phyloP scores from a whole-genome alignment of 2,797 vertebrate species.

The Chrosomus eos region DNA sequence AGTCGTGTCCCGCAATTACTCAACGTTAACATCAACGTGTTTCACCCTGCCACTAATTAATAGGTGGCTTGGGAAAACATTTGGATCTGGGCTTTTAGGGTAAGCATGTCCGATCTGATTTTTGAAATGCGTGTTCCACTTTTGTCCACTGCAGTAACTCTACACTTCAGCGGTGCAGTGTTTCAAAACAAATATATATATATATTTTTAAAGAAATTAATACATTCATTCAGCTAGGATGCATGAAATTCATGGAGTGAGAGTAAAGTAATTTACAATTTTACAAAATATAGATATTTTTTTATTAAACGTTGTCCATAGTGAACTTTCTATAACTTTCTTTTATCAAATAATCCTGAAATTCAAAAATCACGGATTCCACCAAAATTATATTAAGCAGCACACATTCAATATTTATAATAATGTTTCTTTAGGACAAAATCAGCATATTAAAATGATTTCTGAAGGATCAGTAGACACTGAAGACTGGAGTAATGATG shows the following conservation, averaged over 20 bases:
- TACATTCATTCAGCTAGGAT: neutral
- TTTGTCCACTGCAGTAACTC: neutral
- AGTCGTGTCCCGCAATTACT: slow-evolving; percentile 12
- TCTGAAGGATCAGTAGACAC: neutral
- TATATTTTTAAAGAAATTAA: neutral
- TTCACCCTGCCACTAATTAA: slow-evolving; percentile 31
- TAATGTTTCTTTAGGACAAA: neutral
- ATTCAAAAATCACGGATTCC: too few species aligned
- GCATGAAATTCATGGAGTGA: neutral
- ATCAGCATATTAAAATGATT: neutral
- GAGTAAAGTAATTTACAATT: neutral
- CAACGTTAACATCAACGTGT: slow-evolving; percentile 24
- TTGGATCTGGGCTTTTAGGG: neutral
- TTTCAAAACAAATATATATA: too few species aligned
- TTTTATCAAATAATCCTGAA: too few species aligned
- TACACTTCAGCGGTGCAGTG: neutral
- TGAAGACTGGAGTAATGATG: neutral
- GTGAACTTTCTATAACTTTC: too few species aligned
- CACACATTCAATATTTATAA: neutral
- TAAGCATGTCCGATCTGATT: neutral
- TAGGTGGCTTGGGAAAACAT: slow-evolving; percentile 9
- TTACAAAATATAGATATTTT: neutral
- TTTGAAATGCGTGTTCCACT: neutral
- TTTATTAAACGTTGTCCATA: too few species aligned
- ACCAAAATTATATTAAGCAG: too few species aligned